Conservation (phyloP, 1,140 invertebrate genomes). For the Hycleus phaleratus region DNA sequence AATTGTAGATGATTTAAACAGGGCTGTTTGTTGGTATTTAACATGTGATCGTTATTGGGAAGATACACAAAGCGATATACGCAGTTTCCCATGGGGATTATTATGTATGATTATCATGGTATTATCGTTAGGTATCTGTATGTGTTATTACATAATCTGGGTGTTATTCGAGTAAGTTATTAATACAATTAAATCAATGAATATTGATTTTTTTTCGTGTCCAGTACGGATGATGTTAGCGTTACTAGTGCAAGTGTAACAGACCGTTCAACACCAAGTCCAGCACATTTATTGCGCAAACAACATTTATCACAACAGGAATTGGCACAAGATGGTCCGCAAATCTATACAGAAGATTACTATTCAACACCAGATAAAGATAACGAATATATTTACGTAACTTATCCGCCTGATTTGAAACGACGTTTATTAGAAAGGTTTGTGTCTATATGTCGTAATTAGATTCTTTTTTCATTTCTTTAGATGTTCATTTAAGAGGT, state of each 20-base stretch:
- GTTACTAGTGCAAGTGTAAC: slow-evolving; percentile 54
- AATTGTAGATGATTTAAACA: slow-evolving; percentile 70
- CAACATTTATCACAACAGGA: slow-evolving; percentile 31
- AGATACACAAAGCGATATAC: slow-evolving; percentile 63
- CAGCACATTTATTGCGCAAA: slow-evolving; percentile 43
- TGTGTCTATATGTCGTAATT: slow-evolving; percentile 17
- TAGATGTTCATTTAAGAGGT: not conserved
- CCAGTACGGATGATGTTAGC: slow-evolving; percentile 55
- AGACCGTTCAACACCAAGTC: slow-evolving; percentile 53
- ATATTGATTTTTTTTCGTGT: slow-evolving; percentile 12
- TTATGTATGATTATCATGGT: slow-evolving; percentile 67
- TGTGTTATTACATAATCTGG: slow-evolving; percentile 87
- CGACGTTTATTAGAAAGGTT: slow-evolving; percentile 72
- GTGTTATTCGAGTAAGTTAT: slow-evolving; percentile 76
- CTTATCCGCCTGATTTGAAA: slow-evolving; percentile 76
- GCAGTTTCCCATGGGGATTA: slow-evolving; percentile 72
- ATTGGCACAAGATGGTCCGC: slow-evolving; percentile 34
- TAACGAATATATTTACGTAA: slow-evolving; percentile 77
- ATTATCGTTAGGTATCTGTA: slow-evolving; percentile 69
- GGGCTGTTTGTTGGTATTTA: slow-evolving; percentile 83
- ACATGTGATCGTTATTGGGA: slow-evolving; percentile 89
- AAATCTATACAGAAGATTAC: slow-evolving; percentile 41
- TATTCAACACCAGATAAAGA: slow-evolving; percentile 50
- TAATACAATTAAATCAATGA: slow-evolving; percentile 4
- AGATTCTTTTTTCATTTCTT: slow-evolving; percentile 5